phyloP scores from a whole-genome alignment of 2,797 vertebrate species.

The Iguana delicatissima region DNA sequence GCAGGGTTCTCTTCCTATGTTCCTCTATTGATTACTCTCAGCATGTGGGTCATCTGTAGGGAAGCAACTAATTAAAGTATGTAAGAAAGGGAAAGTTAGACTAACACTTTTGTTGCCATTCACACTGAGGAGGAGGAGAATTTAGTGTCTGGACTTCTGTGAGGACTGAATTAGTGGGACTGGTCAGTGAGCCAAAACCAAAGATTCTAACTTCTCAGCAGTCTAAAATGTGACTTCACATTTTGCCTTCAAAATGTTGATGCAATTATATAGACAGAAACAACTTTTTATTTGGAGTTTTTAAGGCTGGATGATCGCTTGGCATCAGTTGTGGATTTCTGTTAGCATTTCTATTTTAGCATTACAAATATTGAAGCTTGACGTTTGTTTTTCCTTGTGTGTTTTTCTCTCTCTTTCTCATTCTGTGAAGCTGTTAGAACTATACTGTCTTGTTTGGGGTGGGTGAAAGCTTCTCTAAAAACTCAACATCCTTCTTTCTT shows the following conservation, averaged over 20 bases:
- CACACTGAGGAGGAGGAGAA: not conserved
- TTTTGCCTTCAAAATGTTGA: not conserved
- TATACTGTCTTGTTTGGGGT: constrained; percentile 18
- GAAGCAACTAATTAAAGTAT: not conserved
- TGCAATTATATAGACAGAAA: not conserved
- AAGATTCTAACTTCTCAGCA: not conserved
- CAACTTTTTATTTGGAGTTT: not conserved
- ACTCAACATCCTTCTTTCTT: not conserved
- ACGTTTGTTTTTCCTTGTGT: constrained; percentile 7
- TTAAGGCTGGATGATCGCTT: not conserved
- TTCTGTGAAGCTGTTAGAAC: not conserved
- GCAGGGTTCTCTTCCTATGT: not conserved
- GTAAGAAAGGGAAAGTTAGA: not conserved
- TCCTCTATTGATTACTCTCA: not conserved
- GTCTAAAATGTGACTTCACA: not conserved
- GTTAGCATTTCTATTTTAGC: constrained; percentile 30
- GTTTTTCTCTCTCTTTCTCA: not conserved
- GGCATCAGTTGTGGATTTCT: constrained; percentile 3
- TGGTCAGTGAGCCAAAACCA: not conserved
- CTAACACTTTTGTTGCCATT: not conserved
- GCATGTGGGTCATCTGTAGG: not conserved
- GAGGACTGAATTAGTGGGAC: too few species aligned
- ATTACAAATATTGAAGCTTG: constrained; percentile 25
- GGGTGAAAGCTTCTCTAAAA: not conserved
- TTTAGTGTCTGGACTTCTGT: not conserved